Conservation (phyloP, 2,888 invertebrate genomes). For the Sinodicranocentrus sp. region DNA sequence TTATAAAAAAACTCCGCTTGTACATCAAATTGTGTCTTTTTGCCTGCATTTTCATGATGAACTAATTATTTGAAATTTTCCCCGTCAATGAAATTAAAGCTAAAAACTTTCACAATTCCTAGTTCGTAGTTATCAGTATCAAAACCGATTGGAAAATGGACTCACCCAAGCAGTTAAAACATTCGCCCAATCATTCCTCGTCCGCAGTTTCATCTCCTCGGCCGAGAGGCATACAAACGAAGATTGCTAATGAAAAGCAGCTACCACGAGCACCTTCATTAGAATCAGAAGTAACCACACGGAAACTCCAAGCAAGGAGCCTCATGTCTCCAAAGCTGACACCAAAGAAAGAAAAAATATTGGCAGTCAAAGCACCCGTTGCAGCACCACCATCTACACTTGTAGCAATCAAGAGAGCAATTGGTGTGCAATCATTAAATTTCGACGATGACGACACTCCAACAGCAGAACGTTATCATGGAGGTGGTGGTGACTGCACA, state of each 20-base stretch:
- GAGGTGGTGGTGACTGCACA: conserved; percentile 30
- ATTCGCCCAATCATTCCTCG: too few relatives aligned
- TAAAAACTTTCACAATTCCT: too few relatives aligned
- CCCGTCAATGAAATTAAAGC: too few relatives aligned
- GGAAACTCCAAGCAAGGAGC: conserved; percentile 17
- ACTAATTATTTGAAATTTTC: too few relatives aligned
- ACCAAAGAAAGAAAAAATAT: not conserved
- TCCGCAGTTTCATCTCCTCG: not conserved
- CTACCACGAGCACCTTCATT: not conserved
- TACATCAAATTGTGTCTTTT: too few relatives aligned
- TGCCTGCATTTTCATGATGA: too few relatives aligned
- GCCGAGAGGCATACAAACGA: too few relatives aligned
- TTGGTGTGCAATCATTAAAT: not conserved
- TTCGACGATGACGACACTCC: not conserved
- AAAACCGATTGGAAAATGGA: too few relatives aligned
- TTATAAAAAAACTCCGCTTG: too few relatives aligned
- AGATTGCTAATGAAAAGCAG: not conserved
- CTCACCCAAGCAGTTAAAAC: not conserved
- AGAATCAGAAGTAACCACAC: not conserved
- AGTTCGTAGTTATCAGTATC: too few relatives aligned
- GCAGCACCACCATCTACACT: not conserved
- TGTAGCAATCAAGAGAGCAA: not conserved
- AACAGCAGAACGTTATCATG: not conserved
- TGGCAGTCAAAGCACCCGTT: not conserved
- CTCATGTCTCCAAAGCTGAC: not conserved